phyloP scores from a whole-genome alignment of 2,797 vertebrate species.

The Chelonia mydas region DNA sequence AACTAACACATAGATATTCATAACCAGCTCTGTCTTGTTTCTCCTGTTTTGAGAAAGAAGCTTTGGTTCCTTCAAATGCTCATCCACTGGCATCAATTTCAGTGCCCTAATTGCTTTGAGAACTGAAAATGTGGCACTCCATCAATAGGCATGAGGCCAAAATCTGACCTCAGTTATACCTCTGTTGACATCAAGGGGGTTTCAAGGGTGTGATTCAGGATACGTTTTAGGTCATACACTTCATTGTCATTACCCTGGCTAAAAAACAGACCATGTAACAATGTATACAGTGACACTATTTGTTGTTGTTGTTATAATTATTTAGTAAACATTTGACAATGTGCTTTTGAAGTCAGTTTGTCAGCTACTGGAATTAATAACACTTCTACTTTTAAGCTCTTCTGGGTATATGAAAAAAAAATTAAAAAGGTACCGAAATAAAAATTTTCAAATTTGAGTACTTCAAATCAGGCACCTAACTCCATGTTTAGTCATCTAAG shows the following conservation, averaged over 20 bases:
- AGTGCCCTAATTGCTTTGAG: neutral
- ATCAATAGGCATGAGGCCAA: neutral
- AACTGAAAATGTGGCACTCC: neutral
- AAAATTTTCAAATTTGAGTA: neutral
- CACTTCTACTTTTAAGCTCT: neutral
- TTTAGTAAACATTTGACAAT: neutral
- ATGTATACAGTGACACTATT: neutral
- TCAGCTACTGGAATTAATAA: neutral
- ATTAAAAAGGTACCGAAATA: neutral
- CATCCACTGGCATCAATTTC: neutral
- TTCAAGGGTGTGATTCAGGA: neutral
- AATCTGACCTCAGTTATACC: neutral
- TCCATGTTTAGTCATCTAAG: neutral
- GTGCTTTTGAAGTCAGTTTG: neutral
- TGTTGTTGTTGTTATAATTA: neutral
- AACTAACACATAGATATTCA: fast-evolving
- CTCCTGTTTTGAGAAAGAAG: neutral
- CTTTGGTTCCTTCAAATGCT: neutral
- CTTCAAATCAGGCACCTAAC: neutral
- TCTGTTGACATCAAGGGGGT: neutral
- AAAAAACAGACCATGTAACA: neutral
- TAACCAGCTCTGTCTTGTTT: fast-evolving
- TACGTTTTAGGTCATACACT: neutral
- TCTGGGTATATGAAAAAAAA: fast-evolving
- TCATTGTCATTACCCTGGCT: fast-evolving